These are phyloP conservation scores for Parnassius orleans DNA, from an alignment of 2,888 invertebrate species.

Conservation along the genomic window DNA sequence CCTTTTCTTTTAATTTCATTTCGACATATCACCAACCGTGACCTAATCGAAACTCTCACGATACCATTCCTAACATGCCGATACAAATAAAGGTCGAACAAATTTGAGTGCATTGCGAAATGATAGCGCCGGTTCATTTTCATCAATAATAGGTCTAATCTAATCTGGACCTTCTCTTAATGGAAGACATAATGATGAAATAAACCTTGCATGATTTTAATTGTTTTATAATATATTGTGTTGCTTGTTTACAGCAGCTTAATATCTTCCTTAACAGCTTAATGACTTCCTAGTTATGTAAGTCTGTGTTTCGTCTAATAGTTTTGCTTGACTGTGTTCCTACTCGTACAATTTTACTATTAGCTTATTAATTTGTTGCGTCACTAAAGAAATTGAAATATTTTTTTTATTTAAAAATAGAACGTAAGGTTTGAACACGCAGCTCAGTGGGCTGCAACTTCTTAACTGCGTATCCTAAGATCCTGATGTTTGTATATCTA, in stretches of 20 bases:
- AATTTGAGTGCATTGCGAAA: constrained; percentile 15
- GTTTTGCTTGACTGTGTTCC: too few relatives aligned
- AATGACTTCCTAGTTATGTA: constrained; percentile 3
- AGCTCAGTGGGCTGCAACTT: too few relatives aligned
- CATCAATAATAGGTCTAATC: background rate
- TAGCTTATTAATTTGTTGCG: too few relatives aligned
- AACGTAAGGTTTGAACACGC: too few relatives aligned
- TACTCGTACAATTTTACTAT: too few relatives aligned
- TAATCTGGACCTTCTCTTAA: constrained; percentile 1
- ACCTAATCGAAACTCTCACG: constrained; percentile 5
- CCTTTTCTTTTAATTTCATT: background rate
- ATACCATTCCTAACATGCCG: constrained; percentile 11
- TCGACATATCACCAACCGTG: constrained; percentile 4
- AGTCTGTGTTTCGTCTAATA: background rate
- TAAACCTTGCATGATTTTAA: background rate
- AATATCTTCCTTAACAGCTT: constrained; percentile 3
- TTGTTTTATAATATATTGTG: background rate
- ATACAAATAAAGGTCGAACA: constrained; percentile 8
- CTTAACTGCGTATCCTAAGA: too few relatives aligned
- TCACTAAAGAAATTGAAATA: too few relatives aligned
- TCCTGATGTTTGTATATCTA: too few relatives aligned
- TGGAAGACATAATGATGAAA: constrained; percentile 2
- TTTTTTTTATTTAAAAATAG: too few relatives aligned
- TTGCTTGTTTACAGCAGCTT: background rate
- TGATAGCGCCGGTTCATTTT: background rate